Evolutionary conservation across 2,797 vertebrate species (phyloP).

Genomic region (Synanceia verrucosa): DNA sequence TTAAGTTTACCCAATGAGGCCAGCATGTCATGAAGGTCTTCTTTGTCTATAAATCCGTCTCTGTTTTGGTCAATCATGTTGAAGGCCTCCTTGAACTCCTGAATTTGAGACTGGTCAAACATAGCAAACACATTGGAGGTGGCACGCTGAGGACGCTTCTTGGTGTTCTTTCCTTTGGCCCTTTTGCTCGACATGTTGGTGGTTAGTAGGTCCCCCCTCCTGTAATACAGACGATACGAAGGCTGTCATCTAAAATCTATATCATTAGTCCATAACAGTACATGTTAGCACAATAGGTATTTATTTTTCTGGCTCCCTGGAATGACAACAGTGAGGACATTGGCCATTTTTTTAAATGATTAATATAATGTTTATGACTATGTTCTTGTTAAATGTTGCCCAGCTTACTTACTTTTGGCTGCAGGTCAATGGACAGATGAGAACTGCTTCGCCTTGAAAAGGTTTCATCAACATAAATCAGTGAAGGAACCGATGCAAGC

Average conservation of each 20-base stretch:
- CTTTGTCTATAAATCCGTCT: constrained; percentile 97
- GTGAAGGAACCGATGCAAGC: not conserved
- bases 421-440: too few species aligned
- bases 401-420: too few species aligned
- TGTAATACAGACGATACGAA: constrained; percentile 15
- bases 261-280: too few species aligned
- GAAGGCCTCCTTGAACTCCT: constrained; percentile 98
- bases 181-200: constrained; percentile 94
- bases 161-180: constrained; percentile 95
- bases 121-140: constrained; percentile 98
- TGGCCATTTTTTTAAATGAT: not conserved
- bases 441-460: not conserved
- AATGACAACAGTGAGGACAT: not conserved
- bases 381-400: not conserved
- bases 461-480: not conserved
- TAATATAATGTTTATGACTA: not conserved
- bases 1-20: constrained; percentile 89
- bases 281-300: not conserved
- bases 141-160: constrained; percentile 94
- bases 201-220: constrained; percentile 16
- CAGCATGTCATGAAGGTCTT: constrained; percentile 96
- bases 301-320: not conserved
- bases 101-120: constrained; percentile 97
- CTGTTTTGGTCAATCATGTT: constrained; percentile 99
- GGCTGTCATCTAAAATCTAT: not conserved